phyloP scores from a whole-genome alignment of 92 coral and sea anemone species.

The Palythoa caribaeorum region DNA sequence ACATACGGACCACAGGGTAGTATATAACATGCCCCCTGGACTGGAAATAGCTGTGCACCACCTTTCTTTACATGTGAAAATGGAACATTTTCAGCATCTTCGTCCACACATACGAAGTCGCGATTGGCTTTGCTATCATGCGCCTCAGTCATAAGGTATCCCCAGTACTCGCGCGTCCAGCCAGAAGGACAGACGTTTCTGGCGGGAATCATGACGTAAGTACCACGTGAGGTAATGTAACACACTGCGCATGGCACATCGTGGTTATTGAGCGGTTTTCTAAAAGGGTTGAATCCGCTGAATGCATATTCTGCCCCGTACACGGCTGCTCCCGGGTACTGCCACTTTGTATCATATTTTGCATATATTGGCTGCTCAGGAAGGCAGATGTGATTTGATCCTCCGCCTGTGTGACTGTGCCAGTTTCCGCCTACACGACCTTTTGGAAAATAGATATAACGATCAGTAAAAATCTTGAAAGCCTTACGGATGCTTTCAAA shows the following conservation, averaged over 20 bases:
- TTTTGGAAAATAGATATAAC: neutral
- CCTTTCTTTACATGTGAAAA: conserved; percentile 55
- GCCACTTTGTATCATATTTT: conserved; percentile 29
- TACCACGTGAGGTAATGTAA: conserved; percentile 77
- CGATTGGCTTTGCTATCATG: conserved; percentile 55
- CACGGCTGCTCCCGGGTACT: conserved; percentile 24
- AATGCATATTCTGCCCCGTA: conserved; percentile 70
- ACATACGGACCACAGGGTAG: conserved; percentile 47
- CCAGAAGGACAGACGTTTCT: conserved; percentile 81
- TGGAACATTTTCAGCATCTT: conserved; percentile 64
- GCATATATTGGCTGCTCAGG: conserved; percentile 51
- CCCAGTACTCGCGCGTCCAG: conserved; percentile 86
- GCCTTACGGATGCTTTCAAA: neutral
- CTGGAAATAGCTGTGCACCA: conserved; percentile 48
- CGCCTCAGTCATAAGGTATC: conserved; percentile 80
- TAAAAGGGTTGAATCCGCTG: conserved; percentile 1
- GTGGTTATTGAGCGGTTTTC: conserved; percentile 8
- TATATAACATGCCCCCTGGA: neutral
- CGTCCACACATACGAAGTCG: conserved; percentile 82
- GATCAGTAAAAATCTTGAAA: neutral
- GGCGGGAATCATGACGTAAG: conserved; percentile 85
- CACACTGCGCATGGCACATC: conserved; percentile 87
- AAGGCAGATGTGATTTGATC: conserved; percentile 50
- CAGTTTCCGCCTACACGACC: conserved; percentile 44
- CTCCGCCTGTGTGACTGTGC: conserved; percentile 50